Conservation (phyloP, 2,113 vertebrate species). For the Ceuthmochares aereus region DNA sequence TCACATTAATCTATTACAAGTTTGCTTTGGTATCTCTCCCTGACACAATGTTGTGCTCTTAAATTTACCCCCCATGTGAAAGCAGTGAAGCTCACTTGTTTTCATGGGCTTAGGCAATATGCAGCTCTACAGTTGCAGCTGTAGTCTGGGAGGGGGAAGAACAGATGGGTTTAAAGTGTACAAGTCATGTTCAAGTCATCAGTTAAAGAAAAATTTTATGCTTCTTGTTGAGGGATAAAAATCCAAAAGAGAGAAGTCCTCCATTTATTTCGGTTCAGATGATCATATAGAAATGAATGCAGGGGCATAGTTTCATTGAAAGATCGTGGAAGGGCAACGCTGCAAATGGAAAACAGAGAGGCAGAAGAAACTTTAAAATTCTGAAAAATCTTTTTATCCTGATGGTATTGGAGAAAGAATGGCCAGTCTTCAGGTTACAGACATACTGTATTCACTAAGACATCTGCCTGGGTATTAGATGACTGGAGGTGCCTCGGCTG, state of each 20-base stretch:
- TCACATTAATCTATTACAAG: slow-evolving; percentile 2
- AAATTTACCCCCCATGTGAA: neutral
- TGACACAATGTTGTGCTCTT: neutral
- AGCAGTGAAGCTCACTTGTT: neutral
- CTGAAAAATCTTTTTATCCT: neutral
- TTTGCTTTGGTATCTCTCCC: slow-evolving; percentile 40
- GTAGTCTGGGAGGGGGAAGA: neutral
- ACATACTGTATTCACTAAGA: neutral
- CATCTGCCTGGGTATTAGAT: neutral
- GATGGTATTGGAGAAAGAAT: neutral
- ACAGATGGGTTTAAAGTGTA: neutral
- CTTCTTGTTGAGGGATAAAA: neutral
- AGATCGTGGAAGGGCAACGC: neutral
- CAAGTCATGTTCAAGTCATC: neutral
- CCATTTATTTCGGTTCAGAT: neutral
- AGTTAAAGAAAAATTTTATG: neutral
- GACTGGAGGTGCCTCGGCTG: neutral
- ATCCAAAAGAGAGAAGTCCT: neutral
- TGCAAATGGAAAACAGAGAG: neutral
- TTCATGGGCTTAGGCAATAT: neutral
- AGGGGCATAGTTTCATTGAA: neutral
- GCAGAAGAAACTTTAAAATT: neutral
- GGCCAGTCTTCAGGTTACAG: neutral
- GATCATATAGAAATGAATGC: neutral
- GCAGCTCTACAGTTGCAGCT: neutral